phyloP scores from a whole-genome alignment of 2,797 vertebrate genomes.

The Mycteria americana region DNA sequence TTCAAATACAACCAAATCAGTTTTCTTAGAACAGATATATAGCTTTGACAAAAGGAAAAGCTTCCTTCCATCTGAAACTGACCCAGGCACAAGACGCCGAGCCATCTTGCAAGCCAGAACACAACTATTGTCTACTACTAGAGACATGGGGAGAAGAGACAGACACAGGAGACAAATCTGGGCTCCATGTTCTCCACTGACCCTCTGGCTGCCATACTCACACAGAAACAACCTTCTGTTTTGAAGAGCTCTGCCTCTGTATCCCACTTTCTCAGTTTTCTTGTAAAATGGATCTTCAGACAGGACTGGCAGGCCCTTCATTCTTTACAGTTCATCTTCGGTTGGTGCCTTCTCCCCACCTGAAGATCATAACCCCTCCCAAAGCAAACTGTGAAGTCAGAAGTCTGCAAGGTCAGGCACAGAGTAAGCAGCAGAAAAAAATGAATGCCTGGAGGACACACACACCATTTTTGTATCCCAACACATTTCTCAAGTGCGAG shows the following conservation, averaged over 20 bases:
- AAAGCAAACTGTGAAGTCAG: not conserved
- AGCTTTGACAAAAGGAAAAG: not conserved
- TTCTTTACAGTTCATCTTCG: not conserved
- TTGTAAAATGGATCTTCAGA: not conserved
- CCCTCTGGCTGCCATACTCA: not conserved
- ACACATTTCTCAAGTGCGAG: not conserved
- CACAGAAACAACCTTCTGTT: not conserved
- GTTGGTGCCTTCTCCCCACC: not conserved
- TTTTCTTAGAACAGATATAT: not conserved
- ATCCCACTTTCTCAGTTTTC: not conserved
- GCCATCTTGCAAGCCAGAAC: not conserved
- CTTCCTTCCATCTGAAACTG: rapidly evolving
- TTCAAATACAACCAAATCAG: not conserved
- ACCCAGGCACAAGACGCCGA: not conserved
- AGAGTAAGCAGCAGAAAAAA: not conserved
- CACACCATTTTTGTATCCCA: not conserved
- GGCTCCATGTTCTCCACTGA: not conserved
- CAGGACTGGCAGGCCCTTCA: not conserved
- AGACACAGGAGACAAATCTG: not conserved
- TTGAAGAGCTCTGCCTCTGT: not conserved
- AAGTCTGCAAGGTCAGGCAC: not conserved
- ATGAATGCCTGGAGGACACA: not conserved
- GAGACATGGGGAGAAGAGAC: not conserved
- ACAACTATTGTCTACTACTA: not conserved
- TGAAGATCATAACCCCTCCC: not conserved